phyloP scores from a whole-genome alignment of 1,140 invertebrate species.

The Galendromus occidentalis region DNA sequence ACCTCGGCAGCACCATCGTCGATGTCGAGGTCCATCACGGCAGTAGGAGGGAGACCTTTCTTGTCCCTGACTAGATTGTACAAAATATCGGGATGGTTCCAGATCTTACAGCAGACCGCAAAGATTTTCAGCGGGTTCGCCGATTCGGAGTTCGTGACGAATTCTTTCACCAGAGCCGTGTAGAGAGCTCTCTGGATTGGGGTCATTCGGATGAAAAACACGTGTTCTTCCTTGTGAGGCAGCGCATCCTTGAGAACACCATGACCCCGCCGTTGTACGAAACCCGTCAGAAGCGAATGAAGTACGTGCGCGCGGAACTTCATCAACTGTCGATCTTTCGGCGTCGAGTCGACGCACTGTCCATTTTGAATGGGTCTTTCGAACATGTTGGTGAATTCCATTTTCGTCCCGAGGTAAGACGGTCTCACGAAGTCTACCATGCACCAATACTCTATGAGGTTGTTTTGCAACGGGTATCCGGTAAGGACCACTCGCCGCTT shows the following conservation, averaged over 20 bases:
- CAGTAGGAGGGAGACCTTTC: slow-evolving; percentile 16
- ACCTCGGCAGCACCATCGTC: slow-evolving; percentile 41
- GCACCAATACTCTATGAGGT: slow-evolving; percentile 81
- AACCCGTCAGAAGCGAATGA: slow-evolving; percentile 67
- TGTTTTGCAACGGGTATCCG: slow-evolving; percentile 90
- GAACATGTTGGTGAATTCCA: slow-evolving; percentile 88
- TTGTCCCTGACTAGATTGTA: slow-evolving; percentile 72
- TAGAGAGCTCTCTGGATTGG: slow-evolving; percentile 65
- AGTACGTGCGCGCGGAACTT: slow-evolving; percentile 67
- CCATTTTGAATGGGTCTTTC: slow-evolving; percentile 84
- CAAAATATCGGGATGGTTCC: slow-evolving; percentile 96
- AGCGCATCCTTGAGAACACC: slow-evolving; percentile 61
- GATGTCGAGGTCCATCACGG: slow-evolving; percentile 58
- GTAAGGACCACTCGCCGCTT: slow-evolving; percentile 64
- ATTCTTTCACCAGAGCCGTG: slow-evolving; percentile 73
- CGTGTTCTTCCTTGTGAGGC: slow-evolving; percentile 77
- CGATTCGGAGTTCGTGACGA: slow-evolving; percentile 58
- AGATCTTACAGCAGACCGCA: slow-evolving; percentile 96
- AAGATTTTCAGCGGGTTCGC: slow-evolving; percentile 87
- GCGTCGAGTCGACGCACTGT: slow-evolving; percentile 76
- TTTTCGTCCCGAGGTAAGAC: slow-evolving; percentile 65
- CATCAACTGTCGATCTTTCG: slow-evolving; percentile 71
- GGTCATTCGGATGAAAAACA: slow-evolving; percentile 67
- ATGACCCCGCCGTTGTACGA: slow-evolving; percentile 75
- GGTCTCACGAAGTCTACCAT: slow-evolving; percentile 91